Base-by-base conservation (phyloP, 1,140 invertebrate species). In the Theocolax elegans region DNA sequence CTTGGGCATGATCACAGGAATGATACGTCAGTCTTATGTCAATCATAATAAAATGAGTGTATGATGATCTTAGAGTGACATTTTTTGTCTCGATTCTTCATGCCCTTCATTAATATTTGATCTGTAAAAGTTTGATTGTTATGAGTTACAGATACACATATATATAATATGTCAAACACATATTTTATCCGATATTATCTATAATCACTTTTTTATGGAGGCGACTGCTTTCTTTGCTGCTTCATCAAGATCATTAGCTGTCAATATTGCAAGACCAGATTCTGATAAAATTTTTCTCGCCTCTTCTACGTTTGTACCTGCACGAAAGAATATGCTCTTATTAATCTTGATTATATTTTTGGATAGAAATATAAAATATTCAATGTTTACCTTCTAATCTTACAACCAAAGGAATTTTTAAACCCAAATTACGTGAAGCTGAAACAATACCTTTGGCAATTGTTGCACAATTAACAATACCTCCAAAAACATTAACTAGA, bases 401-500 rank as follows among this genome's bases (percentile, higher is more conserved):
- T 10, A 99, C 96, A 71, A 99, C 90, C 15, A 99, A 83, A 0
- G 98, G 97, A 65, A 98, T 90, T 78, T 91, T 90, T 0, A 99
- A 87, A 51, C 92, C 86, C 49, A 95, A 91, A 67, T 90, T 91
- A 81, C 92, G 92, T 73, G 92, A 93, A 23, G 97, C 97, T 67
- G 92, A 89, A 1, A 98, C 92, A 74, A 99, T 95, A 53, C 98
- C 98, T 78, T 93, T 95, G 2, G 98, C 97, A 81, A 99, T 95
- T 6, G 93, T 99, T 2, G 92, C 95, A 89, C 98, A 99, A 85
- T 99, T 98, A 0, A 99, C 97, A 81, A 99, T 99, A 74, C 98
- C 98, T 71, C 96, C 98, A 88, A 99, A 99, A 3, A 99, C 96
- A 87, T 99, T 99, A 0, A 99, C 96, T 62, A 99, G 89, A 75